Base-by-base conservation (phyloP, 2,888 invertebrate species). In the Laspeyria flexula region DNA sequence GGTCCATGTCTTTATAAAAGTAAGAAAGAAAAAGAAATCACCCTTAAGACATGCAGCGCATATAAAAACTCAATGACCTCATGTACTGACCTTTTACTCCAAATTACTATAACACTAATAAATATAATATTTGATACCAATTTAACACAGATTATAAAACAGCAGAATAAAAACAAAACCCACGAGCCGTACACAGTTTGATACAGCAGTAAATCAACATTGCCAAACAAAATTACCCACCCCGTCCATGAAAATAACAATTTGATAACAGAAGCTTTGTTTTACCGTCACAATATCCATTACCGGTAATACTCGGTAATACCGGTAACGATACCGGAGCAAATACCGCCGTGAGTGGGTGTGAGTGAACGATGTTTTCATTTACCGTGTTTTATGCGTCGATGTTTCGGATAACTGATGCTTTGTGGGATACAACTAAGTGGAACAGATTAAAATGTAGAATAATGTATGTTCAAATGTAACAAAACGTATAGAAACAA, bases 211-310 rank as follows among this genome's bases (percentile, higher is more conserved):
- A 45, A 40, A 54, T 44, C 38, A 58, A 51, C 30, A 37, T 12
- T 13, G 37, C 37, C 13, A n/a, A 12, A 43, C 43, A 33, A 50
- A 33, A 57, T 54, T 55, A 37, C 45, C 43, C 15, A 11, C 40
- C 40, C 21, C 44, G 60, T 51, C 29, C 50, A 41, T 34, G 37
- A 39, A 51, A 51, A 60, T 61, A 33, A 65, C 48, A 60, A 60
- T 55, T 69, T 43, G 33, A 51, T 45, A 65, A 50, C 33, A 33
- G 29, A 35, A 52, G 51, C 48, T 65, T 53, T 55, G 43, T 52
- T 55, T 65, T 47, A 60, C 44, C 34, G 51, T 16, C 12, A 11
- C 23, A 41, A 55, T 60, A 66, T 48, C 42, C 53, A 52, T 61
- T 53, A 51, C 55, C 34, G 50, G n/a, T n/a, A n/a, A n/a, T n/a